Percentiles rank a stretch among this genome's conserved stretches.
Conservation (phyloP, 2,888 invertebrate species). For the Hedya salicella region DNA sequence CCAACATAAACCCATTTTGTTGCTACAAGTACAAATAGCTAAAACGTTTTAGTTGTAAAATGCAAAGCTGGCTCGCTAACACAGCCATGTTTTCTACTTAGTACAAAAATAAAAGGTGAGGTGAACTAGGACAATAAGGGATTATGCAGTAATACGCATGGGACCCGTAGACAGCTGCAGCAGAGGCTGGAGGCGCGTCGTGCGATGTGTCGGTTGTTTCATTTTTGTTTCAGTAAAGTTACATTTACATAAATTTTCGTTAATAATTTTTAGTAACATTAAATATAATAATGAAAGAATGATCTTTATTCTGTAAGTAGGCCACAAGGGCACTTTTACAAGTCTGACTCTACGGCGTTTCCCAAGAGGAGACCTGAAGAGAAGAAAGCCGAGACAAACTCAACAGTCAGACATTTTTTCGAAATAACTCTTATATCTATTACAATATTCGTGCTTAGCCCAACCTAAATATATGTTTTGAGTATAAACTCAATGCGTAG, state of each 20-base stretch:
- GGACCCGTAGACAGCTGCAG: slow-evolving; percentile 36
- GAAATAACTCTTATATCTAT: too few species aligned
- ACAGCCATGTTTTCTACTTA: slow-evolving; percentile 16
- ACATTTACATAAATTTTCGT: not conserved
- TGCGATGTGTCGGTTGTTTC: slow-evolving; percentile 12
- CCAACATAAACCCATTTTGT: not conserved
- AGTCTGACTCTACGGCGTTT: too few species aligned
- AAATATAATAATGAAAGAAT: too few species aligned
- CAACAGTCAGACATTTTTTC: too few species aligned
- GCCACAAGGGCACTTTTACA: too few species aligned
- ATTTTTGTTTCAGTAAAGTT: slow-evolving; percentile 16
- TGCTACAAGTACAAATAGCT: not conserved
- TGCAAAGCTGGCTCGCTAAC: slow-evolving; percentile 16
- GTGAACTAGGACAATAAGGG: slow-evolving; percentile 37
- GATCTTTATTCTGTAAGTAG: too few species aligned
- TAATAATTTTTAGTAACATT: too few species aligned
- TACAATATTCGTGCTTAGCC: too few species aligned
- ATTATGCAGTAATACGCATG: slow-evolving; percentile 42
- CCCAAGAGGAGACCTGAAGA: too few species aligned
- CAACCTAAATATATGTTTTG: too few species aligned
- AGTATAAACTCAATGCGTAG: too few species aligned
- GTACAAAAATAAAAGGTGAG: slow-evolving; percentile 27
- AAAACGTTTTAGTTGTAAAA: slow-evolving; percentile 6
- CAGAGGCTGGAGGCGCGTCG: not conserved
- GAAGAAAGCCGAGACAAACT: too few species aligned